These are phyloP conservation scores for Potamilus streckersoni DNA, from an alignment of 1,140 invertebrate species.

Conservation along the genomic window DNA sequence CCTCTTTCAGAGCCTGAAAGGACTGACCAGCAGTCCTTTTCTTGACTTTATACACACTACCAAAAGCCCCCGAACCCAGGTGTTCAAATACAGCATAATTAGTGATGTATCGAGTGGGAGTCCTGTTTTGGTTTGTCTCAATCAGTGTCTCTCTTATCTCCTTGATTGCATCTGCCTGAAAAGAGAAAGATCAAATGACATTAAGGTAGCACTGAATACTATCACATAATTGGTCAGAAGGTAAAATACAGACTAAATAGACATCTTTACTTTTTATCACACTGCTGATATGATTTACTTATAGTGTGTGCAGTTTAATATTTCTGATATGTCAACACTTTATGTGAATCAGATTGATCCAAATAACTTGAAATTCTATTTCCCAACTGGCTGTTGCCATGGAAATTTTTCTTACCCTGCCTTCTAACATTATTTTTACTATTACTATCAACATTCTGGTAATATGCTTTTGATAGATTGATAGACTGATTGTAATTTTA, in stretches of 20 bases:
- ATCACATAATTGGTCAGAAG: neutral
- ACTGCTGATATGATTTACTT: too few relatives aligned
- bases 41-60: constrained; percentile 68
- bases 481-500: too few relatives aligned
- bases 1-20: constrained; percentile 69
- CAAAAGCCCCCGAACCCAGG: constrained; percentile 69
- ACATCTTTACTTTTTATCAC: too few relatives aligned
- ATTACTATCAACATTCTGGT: too few relatives aligned
- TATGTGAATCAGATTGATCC: too few relatives aligned
- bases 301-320: too few relatives aligned
- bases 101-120: constrained; percentile 64
- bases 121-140: constrained; percentile 63
- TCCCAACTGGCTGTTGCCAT: too few relatives aligned
- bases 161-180: constrained; percentile 48
- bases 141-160: constrained; percentile 61
- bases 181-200: constrained; percentile 5
- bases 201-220: neutral
- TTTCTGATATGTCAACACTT: too few relatives aligned
- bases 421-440: too few relatives aligned
- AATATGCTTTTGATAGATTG: too few relatives aligned
- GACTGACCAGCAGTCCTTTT: constrained; percentile 63
- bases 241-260: neutral
- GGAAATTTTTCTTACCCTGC: too few relatives aligned
- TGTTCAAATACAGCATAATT: constrained; percentile 70
- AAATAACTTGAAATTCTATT: too few relatives aligned